Evolutionary conservation across 2,888 invertebrate genomes (phyloP).

Genomic region (Drosophila macrospina): DNA sequence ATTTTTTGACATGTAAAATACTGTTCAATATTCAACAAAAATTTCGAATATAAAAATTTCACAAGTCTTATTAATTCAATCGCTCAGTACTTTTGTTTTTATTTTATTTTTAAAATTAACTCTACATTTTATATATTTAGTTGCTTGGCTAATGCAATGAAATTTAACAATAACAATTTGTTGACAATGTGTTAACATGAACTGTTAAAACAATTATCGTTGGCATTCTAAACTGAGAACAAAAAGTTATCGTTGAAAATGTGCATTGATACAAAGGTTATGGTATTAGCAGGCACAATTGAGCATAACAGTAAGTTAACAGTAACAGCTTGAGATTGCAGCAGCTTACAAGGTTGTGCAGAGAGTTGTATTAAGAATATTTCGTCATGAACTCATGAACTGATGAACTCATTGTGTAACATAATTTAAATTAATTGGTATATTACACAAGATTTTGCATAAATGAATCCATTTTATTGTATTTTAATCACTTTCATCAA

Average conservation of each 20-base stretch:
- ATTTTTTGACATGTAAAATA: not conserved
- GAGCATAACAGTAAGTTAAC: constrained; percentile 14
- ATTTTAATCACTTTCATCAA: no score
- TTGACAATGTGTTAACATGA: not conserved
- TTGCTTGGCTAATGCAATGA: not conserved
- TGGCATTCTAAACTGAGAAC: not conserved
- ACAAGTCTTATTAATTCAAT: no score
- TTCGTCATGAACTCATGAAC: constrained; percentile 12
- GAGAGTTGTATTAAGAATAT: not conserved
- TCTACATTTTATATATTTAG: not conserved
- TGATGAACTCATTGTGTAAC: not conserved
- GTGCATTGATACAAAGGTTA: not conserved
- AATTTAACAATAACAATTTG: not conserved
- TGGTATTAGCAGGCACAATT: constrained; percentile 1
- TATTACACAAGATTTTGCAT: not conserved
- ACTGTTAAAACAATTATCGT: constrained; percentile 1
- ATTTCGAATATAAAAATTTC: no score
- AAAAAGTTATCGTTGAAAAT: not conserved
- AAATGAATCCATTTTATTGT: no score
- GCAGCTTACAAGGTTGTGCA: constrained; percentile 13
- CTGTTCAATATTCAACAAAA: not conserved
- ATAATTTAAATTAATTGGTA: not conserved
- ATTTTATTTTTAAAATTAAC: not conserved
- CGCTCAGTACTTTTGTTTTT: no score
- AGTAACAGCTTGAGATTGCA: not conserved